Evolutionary conservation across 1,140 invertebrate species (phyloP).

Genomic region (Melanaphis sacchari): DNA sequence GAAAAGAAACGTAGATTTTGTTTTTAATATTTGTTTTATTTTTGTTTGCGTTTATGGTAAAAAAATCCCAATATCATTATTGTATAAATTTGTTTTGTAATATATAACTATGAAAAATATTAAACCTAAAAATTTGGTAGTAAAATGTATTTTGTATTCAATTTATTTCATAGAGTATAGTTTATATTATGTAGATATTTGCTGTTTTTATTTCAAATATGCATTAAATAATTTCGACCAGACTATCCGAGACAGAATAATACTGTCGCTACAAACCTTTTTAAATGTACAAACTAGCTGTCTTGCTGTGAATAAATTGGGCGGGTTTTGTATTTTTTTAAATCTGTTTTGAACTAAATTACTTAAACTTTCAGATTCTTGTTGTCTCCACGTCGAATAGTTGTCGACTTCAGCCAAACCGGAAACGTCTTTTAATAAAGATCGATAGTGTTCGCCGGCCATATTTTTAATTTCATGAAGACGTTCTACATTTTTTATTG

Average conservation of each 20-base stretch:
- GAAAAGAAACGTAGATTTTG: too few relatives aligned
- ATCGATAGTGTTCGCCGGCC: slow-evolving; percentile 65
- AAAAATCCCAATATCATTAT: neutral
- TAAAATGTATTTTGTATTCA: too few relatives aligned
- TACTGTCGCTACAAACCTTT: slow-evolving; percentile 73
- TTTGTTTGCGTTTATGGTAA: neutral
- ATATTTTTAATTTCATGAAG: slow-evolving; percentile 58
- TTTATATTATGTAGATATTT: neutral
- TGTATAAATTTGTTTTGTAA: too few relatives aligned
- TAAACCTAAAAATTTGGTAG: too few relatives aligned
- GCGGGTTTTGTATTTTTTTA: slow-evolving; percentile 86
- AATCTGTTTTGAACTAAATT: slow-evolving; percentile 84
- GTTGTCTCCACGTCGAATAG: slow-evolving; percentile 79
- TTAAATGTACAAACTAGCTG: slow-evolving; percentile 97
- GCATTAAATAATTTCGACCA: neutral
- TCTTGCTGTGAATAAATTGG: slow-evolving; percentile 82
- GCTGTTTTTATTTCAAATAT: neutral
- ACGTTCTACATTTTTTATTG: slow-evolving; percentile 66
- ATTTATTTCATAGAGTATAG: neutral
- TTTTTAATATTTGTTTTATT: too few relatives aligned
- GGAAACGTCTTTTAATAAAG: slow-evolving; percentile 76
- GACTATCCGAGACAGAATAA: neutral
- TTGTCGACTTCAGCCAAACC: slow-evolving; percentile 78
- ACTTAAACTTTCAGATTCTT: slow-evolving; percentile 79
- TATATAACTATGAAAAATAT: too few relatives aligned